Base-by-base conservation (phyloP, 2,797 vertebrate genomes). In the Microhierax caerulescens region DNA sequence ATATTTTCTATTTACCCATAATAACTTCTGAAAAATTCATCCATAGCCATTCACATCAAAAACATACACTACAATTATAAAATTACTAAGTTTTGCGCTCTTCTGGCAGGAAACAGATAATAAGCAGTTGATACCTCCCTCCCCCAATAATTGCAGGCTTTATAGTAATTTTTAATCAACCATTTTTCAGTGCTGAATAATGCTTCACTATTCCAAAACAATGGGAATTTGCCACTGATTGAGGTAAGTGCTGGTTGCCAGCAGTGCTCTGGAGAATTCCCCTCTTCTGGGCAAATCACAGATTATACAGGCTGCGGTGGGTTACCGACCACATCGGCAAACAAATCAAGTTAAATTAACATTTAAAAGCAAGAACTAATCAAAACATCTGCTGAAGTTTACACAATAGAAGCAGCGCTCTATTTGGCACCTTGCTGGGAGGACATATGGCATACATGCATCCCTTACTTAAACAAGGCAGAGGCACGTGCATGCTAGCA, bases 401-500 rank as follows among this genome's bases (percentile, higher is more conserved):
- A 37, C 41, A 13, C 0, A 2, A 48, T 56, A 78, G 73, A 84
- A 63, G 25, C 11, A 75, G 34, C 9, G 51, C 43, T 61, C 27
- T 43, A 30, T 27, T 54, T 39, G 48, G 60, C 4, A 4, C 10
- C 30, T 17, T 54, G 6, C 48, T 72, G 51, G 50, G 27, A 85
- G 24, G 13, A 61, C 21, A 82, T 75, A 43, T 7, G 11, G 37
- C 54, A 24, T 11, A 21, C 41, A 13, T 12, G 6, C 56, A 54
- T 2, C 8, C 15, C 9, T 50, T 7, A 70, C 7, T 57, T 34
- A 64, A 68, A 84, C 5, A 45, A 18, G 15, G 48, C 39, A 36
- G 43, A 59, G 23, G 43, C 0, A 32, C 0, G 1, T 4, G 32
- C 13, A 43, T 1, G 12, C 27, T 17, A 45, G 36, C n/a, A 60